Percentiles rank a stretch among this genome's conserved stretches.
Evolutionary conservation across 1,140 invertebrate genomes (phyloP).

Genomic region (Ceratosolen solmsi): DNA sequence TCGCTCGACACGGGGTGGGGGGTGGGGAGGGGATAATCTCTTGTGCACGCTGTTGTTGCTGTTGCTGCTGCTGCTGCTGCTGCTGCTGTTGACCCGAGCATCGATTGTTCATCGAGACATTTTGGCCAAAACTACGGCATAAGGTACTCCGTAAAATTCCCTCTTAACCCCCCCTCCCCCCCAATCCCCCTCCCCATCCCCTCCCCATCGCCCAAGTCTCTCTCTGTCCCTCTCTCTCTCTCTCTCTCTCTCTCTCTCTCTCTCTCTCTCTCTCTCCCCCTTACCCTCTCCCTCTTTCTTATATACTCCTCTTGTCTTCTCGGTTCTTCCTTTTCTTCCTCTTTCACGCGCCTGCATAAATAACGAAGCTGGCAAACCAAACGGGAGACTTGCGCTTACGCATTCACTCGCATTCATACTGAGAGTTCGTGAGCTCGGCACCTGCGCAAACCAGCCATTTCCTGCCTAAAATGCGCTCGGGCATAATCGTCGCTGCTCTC

Average conservation of each 20-base stretch:
- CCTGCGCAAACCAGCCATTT: constrained; percentile 50
- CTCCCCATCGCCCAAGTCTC: no score
- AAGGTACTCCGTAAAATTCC: neutral
- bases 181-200: no score
- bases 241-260: no score
- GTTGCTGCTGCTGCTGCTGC: neutral
- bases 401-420: constrained; percentile 25
- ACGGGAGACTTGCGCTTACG: neutral
- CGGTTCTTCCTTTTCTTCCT: constrained; percentile 37
- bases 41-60: no score
- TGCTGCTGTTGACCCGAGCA: neutral
- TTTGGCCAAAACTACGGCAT: neutral
- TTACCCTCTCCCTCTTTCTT: constrained; percentile 47
- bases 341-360: constrained; percentile 49
- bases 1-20: neutral
- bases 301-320: constrained; percentile 6
- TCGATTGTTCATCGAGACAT: constrained; percentile 28
- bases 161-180: no score
- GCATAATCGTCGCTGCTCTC: neutral
- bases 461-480: constrained; percentile 29
- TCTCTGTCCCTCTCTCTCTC: no score
- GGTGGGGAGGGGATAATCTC: no score
- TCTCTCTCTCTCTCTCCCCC: constrained; percentile 42
- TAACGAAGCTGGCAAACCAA: constrained; percentile 2
- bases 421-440: constrained; percentile 42